Conservation (phyloP, 1,140 invertebrate species). For the Lethrus apterus region DNA sequence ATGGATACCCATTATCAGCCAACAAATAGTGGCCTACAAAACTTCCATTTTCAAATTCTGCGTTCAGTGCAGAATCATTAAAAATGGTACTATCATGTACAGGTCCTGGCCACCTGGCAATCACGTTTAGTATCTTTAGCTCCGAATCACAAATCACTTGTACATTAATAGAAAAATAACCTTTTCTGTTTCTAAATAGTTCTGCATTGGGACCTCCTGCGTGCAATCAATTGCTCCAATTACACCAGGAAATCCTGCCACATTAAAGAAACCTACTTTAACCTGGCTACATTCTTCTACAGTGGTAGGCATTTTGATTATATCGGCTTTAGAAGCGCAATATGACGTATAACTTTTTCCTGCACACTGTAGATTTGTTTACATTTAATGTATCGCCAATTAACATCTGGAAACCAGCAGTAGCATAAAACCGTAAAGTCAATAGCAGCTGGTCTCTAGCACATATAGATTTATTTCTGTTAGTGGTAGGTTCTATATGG, state of each 20-base stretch:
- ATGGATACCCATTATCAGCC: background rate
- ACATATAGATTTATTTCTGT: no score
- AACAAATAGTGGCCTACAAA: slow-evolving; percentile 7
- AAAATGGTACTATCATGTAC: slow-evolving; percentile 37
- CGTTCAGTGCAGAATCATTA: background rate
- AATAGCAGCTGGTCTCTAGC: no score
- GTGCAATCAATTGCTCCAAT: slow-evolving; percentile 22
- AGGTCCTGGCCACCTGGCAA: slow-evolving; percentile 37
- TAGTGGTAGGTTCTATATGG: no score
- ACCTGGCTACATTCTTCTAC: background rate
- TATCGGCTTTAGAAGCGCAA: background rate
- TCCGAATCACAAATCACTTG: slow-evolving; percentile 33
- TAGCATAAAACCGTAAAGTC: no score
- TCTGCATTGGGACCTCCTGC: slow-evolving; percentile 29
- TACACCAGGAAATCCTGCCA: slow-evolving; percentile 8
- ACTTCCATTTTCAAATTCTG: background rate
- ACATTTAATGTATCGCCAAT: no score
- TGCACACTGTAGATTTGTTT: slow-evolving; percentile 7
- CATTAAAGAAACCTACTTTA: background rate
- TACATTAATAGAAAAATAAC: slow-evolving; percentile 39
- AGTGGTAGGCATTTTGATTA: background rate
- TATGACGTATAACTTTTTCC: slow-evolving; percentile 1
- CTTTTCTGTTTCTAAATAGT: slow-evolving; percentile 39
- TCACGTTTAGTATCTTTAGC: slow-evolving; percentile 33
- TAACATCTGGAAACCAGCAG: no score